Conservation (phyloP, 2,113 vertebrate species). For the Dasyurus viverrinus region DNA sequence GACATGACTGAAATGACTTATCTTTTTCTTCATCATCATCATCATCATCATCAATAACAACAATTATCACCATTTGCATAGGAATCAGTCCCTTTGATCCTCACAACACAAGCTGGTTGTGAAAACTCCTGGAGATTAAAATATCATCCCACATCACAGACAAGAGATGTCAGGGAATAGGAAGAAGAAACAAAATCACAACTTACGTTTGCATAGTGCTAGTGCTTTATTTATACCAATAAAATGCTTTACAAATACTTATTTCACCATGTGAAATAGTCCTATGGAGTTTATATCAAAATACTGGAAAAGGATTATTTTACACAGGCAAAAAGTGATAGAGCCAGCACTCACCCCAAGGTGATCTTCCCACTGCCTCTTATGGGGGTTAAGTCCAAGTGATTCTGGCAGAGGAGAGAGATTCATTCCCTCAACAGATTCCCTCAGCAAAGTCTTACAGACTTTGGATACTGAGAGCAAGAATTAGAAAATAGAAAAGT, state of each 20-base stretch:
- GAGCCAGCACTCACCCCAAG: neutral
- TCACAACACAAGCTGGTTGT: neutral
- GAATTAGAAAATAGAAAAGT: neutral
- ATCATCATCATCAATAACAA: neutral
- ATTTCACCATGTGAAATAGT: neutral
- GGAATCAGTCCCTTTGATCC: neutral
- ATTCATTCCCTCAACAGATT: neutral
- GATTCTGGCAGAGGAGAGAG: neutral
- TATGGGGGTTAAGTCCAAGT: neutral
- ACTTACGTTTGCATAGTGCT: neutral
- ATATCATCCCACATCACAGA: neutral
- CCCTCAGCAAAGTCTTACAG: neutral
- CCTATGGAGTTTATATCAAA: neutral
- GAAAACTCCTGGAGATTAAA: neutral
- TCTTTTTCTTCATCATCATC: neutral
- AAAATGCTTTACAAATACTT: neutral
- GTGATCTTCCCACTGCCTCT: neutral
- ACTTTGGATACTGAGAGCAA: neutral
- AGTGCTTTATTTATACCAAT: neutral
- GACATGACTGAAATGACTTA: neutral
- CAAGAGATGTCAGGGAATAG: neutral
- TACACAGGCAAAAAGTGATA: no score
- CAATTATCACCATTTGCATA: neutral
- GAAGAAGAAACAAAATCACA: neutral
- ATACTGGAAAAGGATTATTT: neutral